phyloP scores from a whole-genome alignment of 2,888 invertebrate species.

The Macrosoma leucophasiata region DNA sequence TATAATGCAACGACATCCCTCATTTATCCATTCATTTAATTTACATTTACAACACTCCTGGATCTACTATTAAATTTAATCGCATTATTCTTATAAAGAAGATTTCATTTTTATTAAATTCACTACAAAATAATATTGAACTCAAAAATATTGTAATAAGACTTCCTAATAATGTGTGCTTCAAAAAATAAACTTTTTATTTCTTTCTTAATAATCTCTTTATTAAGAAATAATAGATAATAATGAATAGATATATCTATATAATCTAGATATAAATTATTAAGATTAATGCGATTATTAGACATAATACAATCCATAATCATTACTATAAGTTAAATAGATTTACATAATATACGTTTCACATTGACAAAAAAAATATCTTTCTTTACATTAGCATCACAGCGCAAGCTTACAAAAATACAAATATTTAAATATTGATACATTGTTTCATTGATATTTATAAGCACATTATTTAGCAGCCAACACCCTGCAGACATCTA shows the following conservation, averaged over 20 bases:
- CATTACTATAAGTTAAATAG: conserved; percentile 19
- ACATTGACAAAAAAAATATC: conserved; percentile 34
- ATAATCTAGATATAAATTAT: not conserved
- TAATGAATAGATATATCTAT: not conserved
- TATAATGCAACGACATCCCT: conserved; percentile 41
- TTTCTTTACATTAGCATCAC: conserved; percentile 40
- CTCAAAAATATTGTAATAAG: too few species aligned
- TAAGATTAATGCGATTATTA: conserved; percentile 16
- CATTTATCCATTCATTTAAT: conserved; percentile 9
- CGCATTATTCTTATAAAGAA: conserved; percentile 28
- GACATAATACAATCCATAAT: conserved; percentile 16
- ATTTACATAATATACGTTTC: conserved; percentile 30
- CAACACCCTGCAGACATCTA: conserved; percentile 75
- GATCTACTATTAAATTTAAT: conserved; percentile 51
- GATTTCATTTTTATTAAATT: conserved; percentile 10
- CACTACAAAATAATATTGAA: too few species aligned
- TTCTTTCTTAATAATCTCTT: too few species aligned
- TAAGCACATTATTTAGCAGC: conserved; percentile 50
- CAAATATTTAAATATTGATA: conserved; percentile 30
- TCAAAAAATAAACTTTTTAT: too few species aligned
- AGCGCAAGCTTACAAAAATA: conserved; percentile 59
- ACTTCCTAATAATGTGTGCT: too few species aligned
- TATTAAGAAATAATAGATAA: too few species aligned
- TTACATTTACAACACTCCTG: conserved; percentile 60
- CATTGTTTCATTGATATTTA: conserved; percentile 24